These are phyloP conservation scores for Isoperla grammatica DNA, from an alignment of 2,888 invertebrate genomes.

Conservation along the genomic window DNA sequence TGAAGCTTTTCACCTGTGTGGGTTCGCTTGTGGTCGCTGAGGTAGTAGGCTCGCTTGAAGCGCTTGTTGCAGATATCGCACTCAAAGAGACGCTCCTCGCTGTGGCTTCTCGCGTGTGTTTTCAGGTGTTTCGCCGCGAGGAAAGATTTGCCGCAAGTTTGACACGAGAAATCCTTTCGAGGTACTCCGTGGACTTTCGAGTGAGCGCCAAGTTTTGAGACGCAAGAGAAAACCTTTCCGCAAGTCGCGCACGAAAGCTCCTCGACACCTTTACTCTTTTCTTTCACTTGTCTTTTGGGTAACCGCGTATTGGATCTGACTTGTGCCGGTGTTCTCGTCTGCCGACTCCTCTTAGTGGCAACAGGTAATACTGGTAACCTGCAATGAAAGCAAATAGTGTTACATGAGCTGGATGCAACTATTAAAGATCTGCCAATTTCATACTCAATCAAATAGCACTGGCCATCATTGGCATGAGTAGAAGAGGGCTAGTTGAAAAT, in stretches of 20 bases:
- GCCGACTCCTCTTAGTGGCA: too few relatives aligned
- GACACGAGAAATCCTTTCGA: slow-evolving; percentile 8
- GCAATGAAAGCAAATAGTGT: slow-evolving; percentile 21
- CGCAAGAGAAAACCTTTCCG: slow-evolving; percentile 40
- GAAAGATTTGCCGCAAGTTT: slow-evolving; percentile 20
- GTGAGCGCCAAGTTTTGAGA: slow-evolving; percentile 45
- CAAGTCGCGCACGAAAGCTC: slow-evolving; percentile 37
- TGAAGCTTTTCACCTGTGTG: slow-evolving; percentile 44
- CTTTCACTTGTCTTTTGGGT: slow-evolving; percentile 34
- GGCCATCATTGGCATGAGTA: too few relatives aligned
- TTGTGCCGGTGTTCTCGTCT: too few relatives aligned
- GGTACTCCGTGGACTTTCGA: slow-evolving; percentile 36
- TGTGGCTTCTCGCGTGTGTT: slow-evolving; percentile 43
- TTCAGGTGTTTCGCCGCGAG: slow-evolving; percentile 34
- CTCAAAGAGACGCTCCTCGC: slow-evolving; percentile 38
- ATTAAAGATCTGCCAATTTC: too few relatives aligned
- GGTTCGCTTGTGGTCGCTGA: slow-evolving; percentile 42
- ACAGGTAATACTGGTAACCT: too few relatives aligned
- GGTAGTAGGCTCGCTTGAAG: slow-evolving; percentile 37
- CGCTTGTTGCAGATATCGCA: slow-evolving; percentile 52
- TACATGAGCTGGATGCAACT: slow-evolving; percentile 36
- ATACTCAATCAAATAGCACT: too few relatives aligned
- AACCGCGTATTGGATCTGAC: too few relatives aligned
- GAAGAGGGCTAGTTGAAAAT: too few relatives aligned
- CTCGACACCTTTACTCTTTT: neutral